Evolutionary conservation across 53 echinoderm and acorn worm species (phyloP), one percentile per base, ranked within the genome.

Genomic region (Stichopus horrens): DNA sequence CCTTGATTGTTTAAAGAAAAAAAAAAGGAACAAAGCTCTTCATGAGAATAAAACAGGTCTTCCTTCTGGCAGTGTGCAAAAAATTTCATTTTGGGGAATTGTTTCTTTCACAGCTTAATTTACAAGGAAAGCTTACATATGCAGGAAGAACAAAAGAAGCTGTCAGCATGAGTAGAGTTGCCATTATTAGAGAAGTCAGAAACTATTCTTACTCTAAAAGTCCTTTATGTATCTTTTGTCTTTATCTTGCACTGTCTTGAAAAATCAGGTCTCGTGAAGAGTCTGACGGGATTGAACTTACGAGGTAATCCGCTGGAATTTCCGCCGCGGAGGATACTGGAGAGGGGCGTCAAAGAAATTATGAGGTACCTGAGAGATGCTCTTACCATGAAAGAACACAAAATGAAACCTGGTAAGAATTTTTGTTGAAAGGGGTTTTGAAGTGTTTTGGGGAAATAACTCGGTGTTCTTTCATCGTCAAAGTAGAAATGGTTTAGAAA

Each of bases 291-390:
- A 80, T 75, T 99, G 60, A 96, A 96, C 76, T 90, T 99, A 7
- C 89, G 93, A 55, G 88, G 87, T 5, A 96, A 99, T 74, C 99
- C 94, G 5, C 82, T 99, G 51, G 93, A 91, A 83, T 99, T 99
- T 73, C 99, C 99, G 18, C 96, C 99, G 4, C 58, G 87, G 53
- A 96, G 86, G 80, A 86, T 94, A 10, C 77, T 93, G 4, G 93
- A 96, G 60, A 93, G 92, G 73, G 99, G 99, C 74, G 92, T 94
- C 9, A 93, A 93, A 55, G 95, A 93, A 83, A 93, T 98, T 9
- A 89, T 94, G 71, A 88, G 93, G 55, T 98, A 95, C 86, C 90
- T 98, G 5, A 53, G 95, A 60, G 95, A 98, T 76, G 96, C 96
- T 7, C 81, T 92, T 55, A 90, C 87, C 7, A 75, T 93, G 22